Conservation (phyloP, 2,797 vertebrate species). For the Gobio occitaniae region DNA sequence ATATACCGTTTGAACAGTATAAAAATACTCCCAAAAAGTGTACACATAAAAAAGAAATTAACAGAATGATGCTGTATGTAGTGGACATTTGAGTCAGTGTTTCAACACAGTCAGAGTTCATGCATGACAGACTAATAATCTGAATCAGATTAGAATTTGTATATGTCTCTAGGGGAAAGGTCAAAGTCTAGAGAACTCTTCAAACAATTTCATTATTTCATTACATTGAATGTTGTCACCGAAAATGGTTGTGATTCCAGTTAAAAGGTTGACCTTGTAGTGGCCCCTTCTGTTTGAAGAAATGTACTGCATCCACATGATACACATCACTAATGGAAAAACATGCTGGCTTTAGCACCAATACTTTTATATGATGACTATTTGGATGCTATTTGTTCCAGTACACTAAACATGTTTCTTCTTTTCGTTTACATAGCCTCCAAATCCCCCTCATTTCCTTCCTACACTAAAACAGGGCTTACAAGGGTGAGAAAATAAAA, state of each 20-base stretch:
- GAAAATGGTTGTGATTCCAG: background rate
- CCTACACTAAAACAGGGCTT: constrained; percentile 48
- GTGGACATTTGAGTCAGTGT: background rate
- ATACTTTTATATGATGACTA: background rate
- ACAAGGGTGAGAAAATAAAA: constrained; percentile 46
- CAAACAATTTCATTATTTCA: background rate
- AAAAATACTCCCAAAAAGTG: background rate
- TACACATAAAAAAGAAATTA: background rate
- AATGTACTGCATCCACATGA: background rate
- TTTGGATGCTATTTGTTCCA: background rate
- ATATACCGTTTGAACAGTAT: background rate
- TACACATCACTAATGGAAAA: background rate
- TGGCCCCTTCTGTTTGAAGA: constrained; percentile 4
- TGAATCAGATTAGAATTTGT: constrained; percentile 15
- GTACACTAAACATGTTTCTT: background rate
- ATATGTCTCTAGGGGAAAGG: constrained; percentile 20
- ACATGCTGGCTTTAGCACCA: background rate
- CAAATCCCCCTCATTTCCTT: constrained; percentile 54
- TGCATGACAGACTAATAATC: background rate
- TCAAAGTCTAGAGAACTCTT: background rate
- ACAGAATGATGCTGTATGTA: background rate
- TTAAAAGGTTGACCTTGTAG: background rate
- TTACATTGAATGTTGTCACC: background rate
- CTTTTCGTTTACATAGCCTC: constrained; percentile 36
- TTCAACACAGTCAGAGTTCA: background rate